Conservation (phyloP, 2,113 vertebrate genomes). For the Corythoichthys intestinalis region DNA sequence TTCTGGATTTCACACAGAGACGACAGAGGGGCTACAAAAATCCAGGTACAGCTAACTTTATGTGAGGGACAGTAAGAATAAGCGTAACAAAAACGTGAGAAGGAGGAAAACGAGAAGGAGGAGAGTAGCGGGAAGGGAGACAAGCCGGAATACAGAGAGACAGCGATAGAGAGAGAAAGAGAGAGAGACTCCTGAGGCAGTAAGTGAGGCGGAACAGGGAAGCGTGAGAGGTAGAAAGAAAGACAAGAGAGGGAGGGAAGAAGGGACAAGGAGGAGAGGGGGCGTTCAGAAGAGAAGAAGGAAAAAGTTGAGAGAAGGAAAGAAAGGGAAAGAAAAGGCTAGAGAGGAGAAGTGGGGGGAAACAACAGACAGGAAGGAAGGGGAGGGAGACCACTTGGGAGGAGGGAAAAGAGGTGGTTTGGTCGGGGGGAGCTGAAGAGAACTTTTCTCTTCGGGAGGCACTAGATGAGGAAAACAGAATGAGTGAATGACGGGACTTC, state of each 20-base stretch:
- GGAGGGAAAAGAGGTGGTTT: conserved; percentile 34
- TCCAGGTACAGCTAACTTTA: conserved; percentile 54
- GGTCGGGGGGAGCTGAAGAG: conserved; percentile 37
- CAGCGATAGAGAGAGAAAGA: conserved; percentile 42
- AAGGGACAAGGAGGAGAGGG: conserved; percentile 58
- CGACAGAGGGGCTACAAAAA: conserved; percentile 29
- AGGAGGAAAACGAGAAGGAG: conserved; percentile 38
- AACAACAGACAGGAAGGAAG: conserved; percentile 69
- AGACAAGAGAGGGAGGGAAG: conserved; percentile 50
- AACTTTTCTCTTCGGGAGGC: conserved; percentile 65
- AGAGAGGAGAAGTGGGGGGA: conserved; percentile 44
- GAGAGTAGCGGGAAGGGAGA: conserved; percentile 55
- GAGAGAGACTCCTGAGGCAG: conserved; percentile 59
- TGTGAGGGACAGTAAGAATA: conserved; percentile 54
- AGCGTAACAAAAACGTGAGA: conserved; percentile 53
- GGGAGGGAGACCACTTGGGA: conserved; percentile 55
- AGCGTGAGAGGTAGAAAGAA: conserved; percentile 63
- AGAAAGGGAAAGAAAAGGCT: conserved; percentile 26
- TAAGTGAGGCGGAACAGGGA: conserved; percentile 66
- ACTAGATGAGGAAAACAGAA: conserved; percentile 76
- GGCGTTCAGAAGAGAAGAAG: conserved; percentile 45
- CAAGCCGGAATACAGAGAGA: conserved; percentile 31
- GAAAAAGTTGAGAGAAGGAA: conserved; percentile 56
- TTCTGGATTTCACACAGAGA: conserved; percentile 41
- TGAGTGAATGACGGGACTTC: conserved; percentile 66